Percentiles rank a stretch among this genome's conserved stretches.
These are phyloP conservation scores for Triplophysa bombifrons DNA, from an alignment of 2,797 vertebrate species.

Conservation along the genomic window DNA sequence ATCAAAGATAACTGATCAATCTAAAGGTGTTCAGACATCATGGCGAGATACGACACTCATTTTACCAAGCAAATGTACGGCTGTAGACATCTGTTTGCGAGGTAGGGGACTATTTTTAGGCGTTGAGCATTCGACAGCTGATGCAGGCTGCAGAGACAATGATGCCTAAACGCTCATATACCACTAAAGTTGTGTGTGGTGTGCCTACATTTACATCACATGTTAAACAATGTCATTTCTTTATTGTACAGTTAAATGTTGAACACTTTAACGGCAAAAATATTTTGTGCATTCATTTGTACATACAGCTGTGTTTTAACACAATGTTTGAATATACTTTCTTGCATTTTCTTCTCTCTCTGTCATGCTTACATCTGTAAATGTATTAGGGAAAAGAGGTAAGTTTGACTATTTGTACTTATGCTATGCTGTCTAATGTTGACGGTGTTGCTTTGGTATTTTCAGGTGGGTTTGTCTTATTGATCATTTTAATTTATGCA, in stretches of 20 bases:
- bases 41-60: conserved; percentile 36
- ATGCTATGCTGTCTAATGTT: not conserved
- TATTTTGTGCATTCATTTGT: not conserved
- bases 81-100: conserved; percentile 70
- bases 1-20: conserved; percentile 68
- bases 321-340: conserved; percentile 19
- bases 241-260: not conserved
- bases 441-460: not conserved
- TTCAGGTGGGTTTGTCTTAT: not conserved
- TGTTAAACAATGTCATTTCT: not conserved
- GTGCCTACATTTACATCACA: conserved; percentile 12
- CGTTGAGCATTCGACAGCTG: conserved; percentile 56
- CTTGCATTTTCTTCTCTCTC: conserved; percentile 18
- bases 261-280: not conserved
- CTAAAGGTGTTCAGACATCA: conserved; percentile 67
- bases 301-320: not conserved
- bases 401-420: conserved; percentile 38
- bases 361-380: conserved; percentile 54
- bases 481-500: not conserved
- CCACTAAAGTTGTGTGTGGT: conserved; percentile 48
- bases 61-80: conserved; percentile 41
- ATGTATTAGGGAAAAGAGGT: conserved; percentile 91
- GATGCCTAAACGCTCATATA: conserved; percentile 50
- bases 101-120: conserved; percentile 68
- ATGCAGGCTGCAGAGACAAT: conserved; percentile 60